phyloP scores from a whole-genome alignment of 2,797 vertebrate genomes.

The Urosaurus nigricauda region DNA sequence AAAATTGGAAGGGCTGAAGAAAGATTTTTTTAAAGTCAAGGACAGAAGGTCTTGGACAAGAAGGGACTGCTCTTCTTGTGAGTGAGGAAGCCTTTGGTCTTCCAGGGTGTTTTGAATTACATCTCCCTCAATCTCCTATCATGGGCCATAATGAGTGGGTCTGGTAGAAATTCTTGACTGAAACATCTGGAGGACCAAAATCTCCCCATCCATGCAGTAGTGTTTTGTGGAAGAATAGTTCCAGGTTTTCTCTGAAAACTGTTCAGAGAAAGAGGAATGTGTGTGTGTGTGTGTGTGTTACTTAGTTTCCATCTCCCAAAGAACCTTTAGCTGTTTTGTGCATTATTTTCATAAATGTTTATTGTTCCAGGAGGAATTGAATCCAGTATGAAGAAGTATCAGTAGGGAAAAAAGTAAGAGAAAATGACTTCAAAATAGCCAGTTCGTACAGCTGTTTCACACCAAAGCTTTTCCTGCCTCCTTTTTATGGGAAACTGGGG shows the following conservation, averaged over 20 bases:
- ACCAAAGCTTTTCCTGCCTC: neutral
- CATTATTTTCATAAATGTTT: neutral
- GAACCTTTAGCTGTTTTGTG: neutral
- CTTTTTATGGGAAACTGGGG: constrained; percentile 21
- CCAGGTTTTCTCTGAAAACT: neutral
- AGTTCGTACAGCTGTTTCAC: neutral
- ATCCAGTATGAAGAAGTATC: neutral
- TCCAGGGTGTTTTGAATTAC: neutral
- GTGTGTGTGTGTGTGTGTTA: too few relatives aligned
- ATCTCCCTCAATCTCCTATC: neutral
- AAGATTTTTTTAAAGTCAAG: neutral
- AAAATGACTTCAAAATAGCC: neutral
- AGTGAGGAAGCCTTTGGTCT: neutral
- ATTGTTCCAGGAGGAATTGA: constrained; percentile 19
- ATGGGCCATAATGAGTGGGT: neutral
- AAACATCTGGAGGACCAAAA: neutral
- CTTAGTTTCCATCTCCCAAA: neutral
- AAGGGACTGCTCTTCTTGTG: neutral
- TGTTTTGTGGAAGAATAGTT: neutral
- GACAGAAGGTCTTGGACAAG: neutral
- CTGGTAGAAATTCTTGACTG: neutral
- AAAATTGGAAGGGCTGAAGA: neutral
- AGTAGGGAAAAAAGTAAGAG: neutral
- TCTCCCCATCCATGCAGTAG: too few relatives aligned
- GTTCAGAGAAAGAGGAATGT: neutral